Evolutionary conservation across 2,113 vertebrate genomes (phyloP).

Genomic region (Solea solea): DNA sequence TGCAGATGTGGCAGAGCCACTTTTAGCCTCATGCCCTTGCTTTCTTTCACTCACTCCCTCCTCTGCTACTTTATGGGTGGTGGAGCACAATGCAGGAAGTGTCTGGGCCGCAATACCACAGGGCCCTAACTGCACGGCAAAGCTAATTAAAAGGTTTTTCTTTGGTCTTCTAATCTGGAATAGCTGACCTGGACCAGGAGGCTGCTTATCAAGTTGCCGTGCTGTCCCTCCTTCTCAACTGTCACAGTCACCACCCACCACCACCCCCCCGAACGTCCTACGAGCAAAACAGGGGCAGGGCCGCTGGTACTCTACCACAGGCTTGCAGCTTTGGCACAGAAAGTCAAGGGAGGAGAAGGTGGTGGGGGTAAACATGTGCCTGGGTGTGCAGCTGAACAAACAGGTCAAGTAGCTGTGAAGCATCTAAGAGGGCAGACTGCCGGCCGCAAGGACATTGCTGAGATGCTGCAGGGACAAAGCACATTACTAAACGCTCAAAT

Average conservation of each 20-base stretch:
- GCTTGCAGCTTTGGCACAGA: conserved; percentile 47
- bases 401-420: conserved; percentile 73
- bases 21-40: conserved; percentile 75
- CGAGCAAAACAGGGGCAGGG: conserved; percentile 29
- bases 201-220: conserved; percentile 39
- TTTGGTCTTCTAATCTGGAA: conserved; percentile 72
- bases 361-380: conserved; percentile 28
- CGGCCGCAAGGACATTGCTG: conserved; percentile 39
- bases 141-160: conserved; percentile 79
- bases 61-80: conserved; percentile 63
- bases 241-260: too few species aligned
- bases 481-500: not conserved
- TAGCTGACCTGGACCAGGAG: conserved; percentile 59
- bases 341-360: conserved; percentile 23
- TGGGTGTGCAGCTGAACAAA: conserved; percentile 77
- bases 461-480: conserved; percentile 30
- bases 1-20: conserved; percentile 72
- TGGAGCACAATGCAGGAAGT: conserved; percentile 78
- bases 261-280: conserved; percentile 15
- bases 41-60: conserved; percentile 53
- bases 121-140: conserved; percentile 57
- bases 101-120: conserved; percentile 72
- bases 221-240: conserved; percentile 3
- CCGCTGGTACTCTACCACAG: conserved; percentile 15
- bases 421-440: conserved; percentile 48